Percentiles rank a stretch among this genome's conserved stretches.
Evolutionary conservation across 1,140 invertebrate species (phyloP).

Genomic region (Sarcophaga bullata): DNA sequence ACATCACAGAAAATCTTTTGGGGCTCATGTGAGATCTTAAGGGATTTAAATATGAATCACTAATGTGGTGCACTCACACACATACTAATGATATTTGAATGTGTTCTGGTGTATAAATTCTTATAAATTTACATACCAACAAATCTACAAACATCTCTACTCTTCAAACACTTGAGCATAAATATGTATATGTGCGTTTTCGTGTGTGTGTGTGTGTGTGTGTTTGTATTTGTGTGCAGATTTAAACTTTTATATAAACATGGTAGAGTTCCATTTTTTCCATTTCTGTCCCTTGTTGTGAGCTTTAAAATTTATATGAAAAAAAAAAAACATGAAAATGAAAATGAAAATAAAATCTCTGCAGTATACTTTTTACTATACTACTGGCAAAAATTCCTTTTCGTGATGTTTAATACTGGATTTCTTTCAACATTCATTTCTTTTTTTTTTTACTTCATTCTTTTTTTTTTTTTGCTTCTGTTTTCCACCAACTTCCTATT

Average conservation of each 20-base stretch:
- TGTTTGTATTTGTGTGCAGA: neutral
- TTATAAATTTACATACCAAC: neutral
- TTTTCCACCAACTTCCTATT: neutral
- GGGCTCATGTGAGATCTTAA: slow-evolving; percentile 39
- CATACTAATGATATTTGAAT: neutral
- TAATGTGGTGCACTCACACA: slow-evolving; percentile 27
- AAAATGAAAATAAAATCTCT: neutral
- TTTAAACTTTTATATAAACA: slow-evolving; percentile 12
- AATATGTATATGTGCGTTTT: neutral
- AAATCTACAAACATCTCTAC: too few relatives aligned
- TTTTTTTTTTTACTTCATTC: neutral
- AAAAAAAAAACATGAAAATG: neutral
- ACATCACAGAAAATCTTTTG: slow-evolving; percentile 16
- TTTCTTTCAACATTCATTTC: slow-evolving; percentile 6
- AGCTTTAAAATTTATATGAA: slow-evolving; percentile 2
- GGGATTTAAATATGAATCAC: slow-evolving; percentile 39
- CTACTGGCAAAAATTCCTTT: neutral
- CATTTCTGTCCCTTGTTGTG: neutral
- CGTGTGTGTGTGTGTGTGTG: neutral
- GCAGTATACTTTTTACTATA: neutral
- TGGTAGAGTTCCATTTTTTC: neutral
- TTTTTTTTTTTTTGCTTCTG: neutral
- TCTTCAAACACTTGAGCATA: neutral
- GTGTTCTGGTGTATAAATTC: neutral
- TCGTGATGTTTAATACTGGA: neutral